Conservation (phyloP, 2,888 invertebrate genomes). For the Corbicula japonica region DNA sequence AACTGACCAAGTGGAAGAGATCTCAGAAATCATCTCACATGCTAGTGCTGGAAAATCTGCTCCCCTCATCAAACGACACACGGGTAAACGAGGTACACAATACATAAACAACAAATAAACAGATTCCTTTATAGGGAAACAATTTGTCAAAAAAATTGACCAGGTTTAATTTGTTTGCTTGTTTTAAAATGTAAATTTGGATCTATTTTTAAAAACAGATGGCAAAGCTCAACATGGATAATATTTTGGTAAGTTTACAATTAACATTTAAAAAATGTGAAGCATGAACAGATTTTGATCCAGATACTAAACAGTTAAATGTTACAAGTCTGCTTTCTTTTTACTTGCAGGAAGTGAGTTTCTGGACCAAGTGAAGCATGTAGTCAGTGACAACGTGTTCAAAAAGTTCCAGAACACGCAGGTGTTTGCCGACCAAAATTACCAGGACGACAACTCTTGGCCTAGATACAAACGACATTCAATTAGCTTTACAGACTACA, state of each 20-base stretch:
- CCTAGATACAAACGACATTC: constrained; percentile 79
- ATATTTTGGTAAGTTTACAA: too few relatives aligned
- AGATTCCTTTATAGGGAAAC: too few relatives aligned
- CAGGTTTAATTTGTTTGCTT: too few relatives aligned
- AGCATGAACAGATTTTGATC: too few relatives aligned
- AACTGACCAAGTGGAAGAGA: constrained; percentile 81
- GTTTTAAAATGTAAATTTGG: too few relatives aligned
- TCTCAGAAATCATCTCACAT: constrained; percentile 80
- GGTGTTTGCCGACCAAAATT: constrained; percentile 62
- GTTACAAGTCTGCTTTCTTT: constrained; percentile 17
- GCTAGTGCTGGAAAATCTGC: constrained; percentile 77
- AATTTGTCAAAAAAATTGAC: too few relatives aligned
- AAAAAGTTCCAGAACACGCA: constrained; percentile 68
- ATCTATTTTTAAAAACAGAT: too few relatives aligned
- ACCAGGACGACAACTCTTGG: constrained; percentile 74
- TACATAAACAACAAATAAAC: too few relatives aligned
- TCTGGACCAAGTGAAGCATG: constrained; percentile 66
- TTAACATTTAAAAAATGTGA: too few relatives aligned
- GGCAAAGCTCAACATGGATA: too few relatives aligned
- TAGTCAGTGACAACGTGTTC: constrained; percentile 66
- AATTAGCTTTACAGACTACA: constrained; percentile 80
- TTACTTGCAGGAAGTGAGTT: constrained; percentile 71
- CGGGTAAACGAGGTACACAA: constrained; percentile 83
- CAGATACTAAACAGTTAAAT: too few relatives aligned
- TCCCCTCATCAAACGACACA: constrained; percentile 58